Evolutionary conservation across 1,140 invertebrate species (phyloP).

Genomic region (Penaeus chinensis): DNA sequence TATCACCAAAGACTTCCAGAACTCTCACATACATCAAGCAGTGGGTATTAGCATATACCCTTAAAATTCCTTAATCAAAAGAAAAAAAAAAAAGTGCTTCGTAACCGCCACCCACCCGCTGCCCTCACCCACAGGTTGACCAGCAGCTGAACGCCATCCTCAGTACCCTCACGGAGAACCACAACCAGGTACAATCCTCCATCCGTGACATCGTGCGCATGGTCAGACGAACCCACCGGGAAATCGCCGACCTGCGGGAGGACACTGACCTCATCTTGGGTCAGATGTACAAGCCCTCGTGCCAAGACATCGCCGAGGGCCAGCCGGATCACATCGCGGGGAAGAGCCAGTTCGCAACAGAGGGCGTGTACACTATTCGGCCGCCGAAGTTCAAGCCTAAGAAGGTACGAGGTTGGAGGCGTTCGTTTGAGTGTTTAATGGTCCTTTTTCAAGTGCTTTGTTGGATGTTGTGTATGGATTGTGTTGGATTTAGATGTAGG

Average conservation of each 20-base stretch:
- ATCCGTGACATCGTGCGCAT: neutral
- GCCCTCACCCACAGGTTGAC: neutral
- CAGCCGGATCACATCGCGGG: neutral
- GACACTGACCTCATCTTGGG: conserved; percentile 25
- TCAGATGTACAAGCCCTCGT: conserved; percentile 34
- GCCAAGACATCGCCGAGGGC: conserved; percentile 30
- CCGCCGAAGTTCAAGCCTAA: conserved; percentile 18
- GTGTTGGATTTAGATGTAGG: no score
- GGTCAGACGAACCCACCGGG: neutral
- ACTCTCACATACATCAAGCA: no score
- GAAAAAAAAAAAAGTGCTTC: neutral
- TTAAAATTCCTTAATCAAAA: no score
- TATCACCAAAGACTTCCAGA: no score
- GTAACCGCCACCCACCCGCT: neutral
- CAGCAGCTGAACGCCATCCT: neutral
- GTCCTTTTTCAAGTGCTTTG: no score
- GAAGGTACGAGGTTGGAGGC: neutral
- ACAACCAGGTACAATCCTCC: neutral
- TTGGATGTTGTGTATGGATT: no score
- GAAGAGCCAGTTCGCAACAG: neutral
- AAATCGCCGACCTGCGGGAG: conserved; percentile 10
- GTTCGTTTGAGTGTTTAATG: no score
- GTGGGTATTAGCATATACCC: no score
- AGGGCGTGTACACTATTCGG: conserved; percentile 18
- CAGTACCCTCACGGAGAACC: neutral